Base-by-base conservation (phyloP, 1,140 invertebrate species). In the Meteorus sp. region DNA sequence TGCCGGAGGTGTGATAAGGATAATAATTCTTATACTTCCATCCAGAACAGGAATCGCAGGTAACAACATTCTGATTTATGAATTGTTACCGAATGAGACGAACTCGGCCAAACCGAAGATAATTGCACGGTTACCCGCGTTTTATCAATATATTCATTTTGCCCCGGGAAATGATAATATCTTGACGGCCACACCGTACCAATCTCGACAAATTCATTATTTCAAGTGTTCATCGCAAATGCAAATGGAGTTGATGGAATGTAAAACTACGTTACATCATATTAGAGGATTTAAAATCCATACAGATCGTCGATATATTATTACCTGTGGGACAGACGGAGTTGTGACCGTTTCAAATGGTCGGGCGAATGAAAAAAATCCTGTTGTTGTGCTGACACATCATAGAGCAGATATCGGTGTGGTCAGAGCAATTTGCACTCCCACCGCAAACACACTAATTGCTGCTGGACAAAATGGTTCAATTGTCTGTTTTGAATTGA, bases 401-500 rank as follows among this genome's bases (percentile, higher is more conserved):
- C 76, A 77, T 37, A 63, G 68, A 39, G 44, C 60, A 7, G 65
- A 77, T 41, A 59, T 65, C 3, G 75, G 76, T 15, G 53, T 63
- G 1, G 11, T 8, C 0, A 80, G 67, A 56, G 66, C 68, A 3
- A 60, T 77, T 7, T 29, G 63, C 6, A 71, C 62, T 13, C 19
- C 23, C 9, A 27, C 51, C 0, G 69, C 67, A 7, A 60, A 73
- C 20, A 2, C 62, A 19, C 4, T 71, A 0, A 52, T 78, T 22
- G 60, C 60, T 7, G 45, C 79, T 5, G 76, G 77, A 2, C 19
- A 52, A 6, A 56, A 78, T 61, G 76, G 77, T 3, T 73, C 72
- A 0, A 33, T 80, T 8, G 41, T 76, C 1, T 67, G 67, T 5
- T 48, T 64, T 17, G 66, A 56, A 59, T 45, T 43, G 2, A 7